phyloP scores from a whole-genome alignment of 2,113 vertebrate species.

The Xiphias gladius region DNA sequence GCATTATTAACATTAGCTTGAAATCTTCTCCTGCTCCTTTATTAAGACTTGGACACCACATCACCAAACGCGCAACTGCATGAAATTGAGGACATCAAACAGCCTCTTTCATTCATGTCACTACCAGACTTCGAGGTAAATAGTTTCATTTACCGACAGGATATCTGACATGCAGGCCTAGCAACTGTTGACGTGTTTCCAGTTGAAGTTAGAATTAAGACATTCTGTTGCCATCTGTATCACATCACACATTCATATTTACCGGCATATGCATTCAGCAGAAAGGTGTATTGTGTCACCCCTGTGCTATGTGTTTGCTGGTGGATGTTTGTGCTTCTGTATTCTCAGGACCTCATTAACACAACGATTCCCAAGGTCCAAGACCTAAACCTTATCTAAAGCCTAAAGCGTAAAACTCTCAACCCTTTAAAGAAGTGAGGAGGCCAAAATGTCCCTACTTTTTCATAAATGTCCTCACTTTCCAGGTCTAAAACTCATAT shows the following conservation, averaged over 20 bases:
- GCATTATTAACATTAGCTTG: not conserved
- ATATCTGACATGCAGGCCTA: not conserved
- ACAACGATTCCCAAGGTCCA: not conserved
- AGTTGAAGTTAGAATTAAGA: not conserved
- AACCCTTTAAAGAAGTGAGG: not conserved
- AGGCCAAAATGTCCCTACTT: not conserved
- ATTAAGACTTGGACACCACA: too few relatives aligned
- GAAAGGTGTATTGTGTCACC: not conserved
- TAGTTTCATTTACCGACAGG: not conserved
- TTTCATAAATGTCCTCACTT: not conserved
- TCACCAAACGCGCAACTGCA: too few relatives aligned
- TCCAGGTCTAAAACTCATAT: not conserved
- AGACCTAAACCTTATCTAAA: not conserved
- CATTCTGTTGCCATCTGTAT: not conserved
- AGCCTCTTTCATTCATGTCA: not conserved
- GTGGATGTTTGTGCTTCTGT: not conserved
- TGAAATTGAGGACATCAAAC: too few relatives aligned
- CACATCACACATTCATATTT: not conserved
- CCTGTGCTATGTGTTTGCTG: not conserved
- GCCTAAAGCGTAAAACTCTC: not conserved
- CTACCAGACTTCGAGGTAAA: not conserved
- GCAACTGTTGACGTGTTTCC: not conserved
- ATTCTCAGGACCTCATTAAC: not conserved
- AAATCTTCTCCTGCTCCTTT: too few relatives aligned
- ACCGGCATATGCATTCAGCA: not conserved